Conservation (phyloP, 2,797 vertebrate genomes). For the Notoglanidium macrostoma region DNA sequence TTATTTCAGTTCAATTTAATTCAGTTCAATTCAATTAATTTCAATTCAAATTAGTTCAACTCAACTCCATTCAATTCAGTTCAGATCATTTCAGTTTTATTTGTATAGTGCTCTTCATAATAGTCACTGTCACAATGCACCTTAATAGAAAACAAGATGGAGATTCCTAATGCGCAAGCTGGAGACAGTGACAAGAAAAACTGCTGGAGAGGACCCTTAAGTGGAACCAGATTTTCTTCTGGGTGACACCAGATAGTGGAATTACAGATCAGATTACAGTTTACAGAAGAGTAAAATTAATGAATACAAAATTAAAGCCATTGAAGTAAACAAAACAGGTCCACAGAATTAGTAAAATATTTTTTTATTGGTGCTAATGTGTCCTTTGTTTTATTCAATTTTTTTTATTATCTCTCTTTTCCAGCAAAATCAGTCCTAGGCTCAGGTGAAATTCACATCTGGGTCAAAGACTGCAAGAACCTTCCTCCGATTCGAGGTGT, state of each 20-base stretch:
- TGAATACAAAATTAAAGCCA: background rate
- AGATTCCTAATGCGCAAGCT: background rate
- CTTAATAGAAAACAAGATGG: background rate
- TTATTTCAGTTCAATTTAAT: background rate
- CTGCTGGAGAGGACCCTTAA: background rate
- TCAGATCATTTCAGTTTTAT: background rate
- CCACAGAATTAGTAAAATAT: background rate
- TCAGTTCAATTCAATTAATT: too few species aligned
- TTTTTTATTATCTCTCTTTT: conserved; percentile 16
- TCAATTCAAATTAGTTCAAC: too few species aligned
- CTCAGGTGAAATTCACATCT: conserved; percentile 93
- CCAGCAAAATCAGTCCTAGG: conserved; percentile 71
- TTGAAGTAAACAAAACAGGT: background rate
- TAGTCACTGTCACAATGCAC: background rate
- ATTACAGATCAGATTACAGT: background rate
- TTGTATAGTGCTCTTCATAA: background rate
- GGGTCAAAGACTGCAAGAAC: conserved; percentile 93
- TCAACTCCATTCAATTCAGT: too few species aligned
- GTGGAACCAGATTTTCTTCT: background rate
- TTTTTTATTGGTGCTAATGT: too few species aligned
- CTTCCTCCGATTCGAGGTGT: conserved; percentile 81
- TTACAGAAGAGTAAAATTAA: background rate
- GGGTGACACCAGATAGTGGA: background rate
- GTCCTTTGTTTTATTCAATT: background rate
- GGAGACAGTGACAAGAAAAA: background rate